Evolutionary conservation across 1,140 invertebrate genomes (phyloP), one percentile per base, ranked within the genome.

Genomic region (Medauroidea extradentata): DNA sequence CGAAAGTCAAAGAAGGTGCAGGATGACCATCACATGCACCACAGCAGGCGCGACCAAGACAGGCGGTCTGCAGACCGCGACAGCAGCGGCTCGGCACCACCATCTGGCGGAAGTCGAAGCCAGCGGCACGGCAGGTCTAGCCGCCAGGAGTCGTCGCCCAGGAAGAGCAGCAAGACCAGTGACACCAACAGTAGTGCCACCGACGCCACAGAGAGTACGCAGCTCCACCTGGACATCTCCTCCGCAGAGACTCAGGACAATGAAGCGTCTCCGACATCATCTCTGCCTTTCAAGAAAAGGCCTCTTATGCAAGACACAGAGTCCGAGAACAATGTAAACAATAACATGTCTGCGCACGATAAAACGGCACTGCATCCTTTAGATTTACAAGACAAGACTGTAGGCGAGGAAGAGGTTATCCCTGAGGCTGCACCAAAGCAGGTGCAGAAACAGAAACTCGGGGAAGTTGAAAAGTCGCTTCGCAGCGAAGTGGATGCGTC

Each of bases 41-140:
- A 48, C 21, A 27, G 46, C 23, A 39, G 43, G 34, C 39, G 24
- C n/a, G 51, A 49, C 11, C 50, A 54, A 8, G 58, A 60, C 51
- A 39, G 58, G 19, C 21, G 58, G 34, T 60, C 58, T 2, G 27
- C 58, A 11, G 58, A 60, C 29, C 51, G 58, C 5, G 50, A 53
- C 24, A 53, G 50, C 29, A 60, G 46, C 29, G 51, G 58, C 21
- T 21, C 43, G 3, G 48, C 19, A 7, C 48, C 29, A 7, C 29
- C 4, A 11, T 11, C 29, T 4, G 29, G 29, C 29, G 19, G 4
- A 7, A 9, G 23, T 16, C 27, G n/a, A 16, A 2, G 14, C 7
- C 23, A 41, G 23, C 14, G 42, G n/a, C 24, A 43, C 14, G 18
- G 46, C 19, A 14, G 44, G 55, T 14, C 16, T 29, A 13, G 25